A percentile compares a stretch with the other conserved stretches of the same genome.
These are phyloP conservation scores for Saccostrea glomerata DNA, from an alignment of 1,140 invertebrate species.

Conservation along the genomic window DNA sequence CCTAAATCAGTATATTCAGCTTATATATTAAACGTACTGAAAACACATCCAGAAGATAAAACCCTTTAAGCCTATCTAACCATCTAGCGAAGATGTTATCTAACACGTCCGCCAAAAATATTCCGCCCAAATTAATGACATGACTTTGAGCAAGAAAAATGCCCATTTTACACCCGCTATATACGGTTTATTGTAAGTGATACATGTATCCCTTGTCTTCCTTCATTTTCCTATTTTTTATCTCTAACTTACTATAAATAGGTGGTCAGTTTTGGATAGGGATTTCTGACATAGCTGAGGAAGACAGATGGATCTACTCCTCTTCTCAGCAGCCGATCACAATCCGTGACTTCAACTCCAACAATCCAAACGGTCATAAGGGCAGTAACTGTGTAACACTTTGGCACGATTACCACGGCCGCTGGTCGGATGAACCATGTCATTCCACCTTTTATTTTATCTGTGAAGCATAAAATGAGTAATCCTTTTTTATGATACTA, in stretches of 20 bases:
- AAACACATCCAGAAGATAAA: too few relatives aligned
- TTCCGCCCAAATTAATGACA: too few relatives aligned
- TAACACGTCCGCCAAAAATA: too few relatives aligned
- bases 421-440: not conserved
- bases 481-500: not conserved
- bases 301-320: not conserved
- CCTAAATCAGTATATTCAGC: too few relatives aligned
- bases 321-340: not conserved
- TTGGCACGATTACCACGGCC: not conserved
- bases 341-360: not conserved
- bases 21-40: too few relatives aligned
- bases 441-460: not conserved
- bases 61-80: too few relatives aligned
- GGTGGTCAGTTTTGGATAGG: not conserved
- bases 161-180: too few relatives aligned
- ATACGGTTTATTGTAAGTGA: too few relatives aligned
- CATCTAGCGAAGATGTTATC: too few relatives aligned
- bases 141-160: too few relatives aligned
- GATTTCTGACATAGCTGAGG: not conserved
- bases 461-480: not conserved
- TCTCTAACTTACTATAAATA: not conserved
- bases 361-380: not conserved
- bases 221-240: not conserved
- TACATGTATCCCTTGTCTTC: not conserved
- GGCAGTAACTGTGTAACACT: not conserved